Percentiles rank a stretch among this genome's conserved stretches.
Conservation (phyloP, 2,888 invertebrate genomes). For the Lasiommata megera region DNA sequence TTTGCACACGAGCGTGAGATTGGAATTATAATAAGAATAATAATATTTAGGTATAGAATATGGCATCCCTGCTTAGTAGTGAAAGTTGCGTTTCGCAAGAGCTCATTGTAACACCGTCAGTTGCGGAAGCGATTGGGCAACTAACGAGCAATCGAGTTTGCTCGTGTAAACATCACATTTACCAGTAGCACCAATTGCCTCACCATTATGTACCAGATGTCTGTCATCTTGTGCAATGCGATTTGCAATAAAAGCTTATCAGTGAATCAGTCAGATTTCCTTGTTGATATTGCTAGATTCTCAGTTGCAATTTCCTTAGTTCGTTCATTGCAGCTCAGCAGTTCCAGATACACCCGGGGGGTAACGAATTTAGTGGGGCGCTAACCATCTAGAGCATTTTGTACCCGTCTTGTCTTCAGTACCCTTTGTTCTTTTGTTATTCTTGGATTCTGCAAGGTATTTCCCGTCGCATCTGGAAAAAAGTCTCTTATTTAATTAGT, state of each 20-base stretch:
- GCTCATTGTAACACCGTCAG: constrained; percentile 32
- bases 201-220: constrained; percentile 20
- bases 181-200: constrained; percentile 20
- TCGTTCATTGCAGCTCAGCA: no score
- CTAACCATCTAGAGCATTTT: no score
- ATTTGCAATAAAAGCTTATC: constrained; percentile 15
- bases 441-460: no score
- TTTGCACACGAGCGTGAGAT: no score
- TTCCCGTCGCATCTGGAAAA: no score
- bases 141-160: constrained; percentile 31
- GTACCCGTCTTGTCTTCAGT: no score
- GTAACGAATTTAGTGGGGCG: no score
- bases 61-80: constrained; percentile 20
- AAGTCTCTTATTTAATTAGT: no score
- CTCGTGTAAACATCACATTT: constrained; percentile 26
- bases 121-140: constrained; percentile 38
- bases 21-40: no score
- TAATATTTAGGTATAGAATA: no score
- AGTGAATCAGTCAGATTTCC: constrained; percentile 9
- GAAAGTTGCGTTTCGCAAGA: constrained; percentile 19
- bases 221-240: constrained; percentile 21
- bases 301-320: not conserved
- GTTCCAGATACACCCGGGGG: no score
- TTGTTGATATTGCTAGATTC: not conserved
- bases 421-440: no score